phyloP scores from a whole-genome alignment of 2,888 invertebrate species.

The Podotricha telesiphe region DNA sequence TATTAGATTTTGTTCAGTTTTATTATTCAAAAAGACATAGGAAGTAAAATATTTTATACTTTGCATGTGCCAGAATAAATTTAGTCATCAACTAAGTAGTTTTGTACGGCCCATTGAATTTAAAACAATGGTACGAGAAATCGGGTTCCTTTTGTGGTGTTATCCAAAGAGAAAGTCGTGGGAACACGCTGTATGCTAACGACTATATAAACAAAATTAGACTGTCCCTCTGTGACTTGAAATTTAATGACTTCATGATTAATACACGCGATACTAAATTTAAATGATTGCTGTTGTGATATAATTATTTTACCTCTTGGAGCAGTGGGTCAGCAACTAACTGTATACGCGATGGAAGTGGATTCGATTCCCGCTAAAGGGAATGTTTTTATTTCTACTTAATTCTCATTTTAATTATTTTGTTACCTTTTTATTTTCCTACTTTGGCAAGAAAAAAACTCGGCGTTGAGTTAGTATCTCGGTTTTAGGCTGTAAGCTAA shows the following conservation, averaged over 20 bases:
- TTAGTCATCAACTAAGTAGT: slow-evolving; percentile 13
- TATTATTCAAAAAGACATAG: too few species aligned
- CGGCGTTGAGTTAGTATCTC: too few species aligned
- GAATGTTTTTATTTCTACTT: too few species aligned
- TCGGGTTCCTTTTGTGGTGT: slow-evolving; percentile 19
- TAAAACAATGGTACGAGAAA: slow-evolving; percentile 26
- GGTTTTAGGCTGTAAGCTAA: too few species aligned
- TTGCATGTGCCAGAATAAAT: neutral
- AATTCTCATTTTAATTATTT: too few species aligned
- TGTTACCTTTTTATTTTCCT: too few species aligned
- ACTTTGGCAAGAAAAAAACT: too few species aligned
- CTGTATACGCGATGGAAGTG: too few species aligned
- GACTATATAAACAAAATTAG: slow-evolving; percentile 10
- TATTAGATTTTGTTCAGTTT: too few species aligned
- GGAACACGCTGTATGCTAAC: slow-evolving; percentile 24
- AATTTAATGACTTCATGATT: neutral
- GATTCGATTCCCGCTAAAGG: too few species aligned
- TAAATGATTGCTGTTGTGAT: neutral
- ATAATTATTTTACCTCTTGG: too few species aligned
- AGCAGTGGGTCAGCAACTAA: too few species aligned
- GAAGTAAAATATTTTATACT: neutral
- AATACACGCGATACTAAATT: neutral
- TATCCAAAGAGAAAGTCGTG: slow-evolving; percentile 32
- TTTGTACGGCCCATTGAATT: slow-evolving; percentile 19
- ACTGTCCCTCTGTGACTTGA: slow-evolving; percentile 5